Evolutionary conservation across 1,140 invertebrate genomes (phyloP), one percentile per base, ranked within the genome.

Genomic region (Cydia amplana): DNA sequence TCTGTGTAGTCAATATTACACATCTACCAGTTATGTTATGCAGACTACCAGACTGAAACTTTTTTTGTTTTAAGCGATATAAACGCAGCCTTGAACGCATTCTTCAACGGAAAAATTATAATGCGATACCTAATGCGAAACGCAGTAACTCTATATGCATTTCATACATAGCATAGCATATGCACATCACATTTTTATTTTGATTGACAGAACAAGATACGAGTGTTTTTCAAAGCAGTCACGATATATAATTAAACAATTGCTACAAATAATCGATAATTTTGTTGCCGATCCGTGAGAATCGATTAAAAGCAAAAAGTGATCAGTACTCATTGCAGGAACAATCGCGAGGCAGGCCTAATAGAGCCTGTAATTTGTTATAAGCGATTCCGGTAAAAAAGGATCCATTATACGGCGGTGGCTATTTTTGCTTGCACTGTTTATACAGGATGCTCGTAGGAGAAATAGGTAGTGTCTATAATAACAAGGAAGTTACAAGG

Each of bases 341-440:
- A 36, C 65, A 70, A 70, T 70, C n/a, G 32, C 64, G 28, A 67
- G 12, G 64, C 64, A 70, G 32, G 4, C 28, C n/a, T 70, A 70
- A 70, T 70, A 70, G 65, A 70, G 65, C 70, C 49, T 80, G 82
- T 76, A 82, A 86, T 86, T 85, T 83, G 84, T 86, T 85, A 85
- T 84, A 87, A 86, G 82, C 82, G 86, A 83, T 80, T 75, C 75
- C 25, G 32, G 55, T 40, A 80, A 80, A 76, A 80, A 80, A 43
- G n/a, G 36, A 51, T 65, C 51, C 51, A 89, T 89, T 89, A 89
- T 88, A 85, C 87, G 86, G 86, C 81, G 85, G 84, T 87, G 84
- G 75, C 80, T 83, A 83, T 85, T 82, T 82, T 82, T 82, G 82
- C 80, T 81, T 51, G 20, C 49, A 46, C n/a, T 28, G 23, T 28